phyloP scores from a whole-genome alignment of 1,140 invertebrate genomes.

The Drosophila kurseongensis region DNA sequence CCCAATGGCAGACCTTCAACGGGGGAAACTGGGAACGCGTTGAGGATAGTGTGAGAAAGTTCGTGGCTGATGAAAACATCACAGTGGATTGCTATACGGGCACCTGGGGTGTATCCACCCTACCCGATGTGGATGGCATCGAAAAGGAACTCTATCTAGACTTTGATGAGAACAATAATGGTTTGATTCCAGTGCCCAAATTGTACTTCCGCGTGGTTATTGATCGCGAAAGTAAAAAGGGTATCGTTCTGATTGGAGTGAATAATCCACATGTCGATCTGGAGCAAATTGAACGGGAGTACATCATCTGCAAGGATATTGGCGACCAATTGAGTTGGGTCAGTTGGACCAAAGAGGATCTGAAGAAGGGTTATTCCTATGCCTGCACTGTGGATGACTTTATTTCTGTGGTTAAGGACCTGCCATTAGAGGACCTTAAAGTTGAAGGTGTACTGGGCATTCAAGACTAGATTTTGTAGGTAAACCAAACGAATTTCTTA shows the following conservation, averaged over 20 bases:
- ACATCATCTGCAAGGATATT: constrained; percentile 86
- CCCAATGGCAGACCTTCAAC: constrained; percentile 89
- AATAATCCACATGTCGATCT: constrained; percentile 86
- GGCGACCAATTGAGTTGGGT: constrained; percentile 85
- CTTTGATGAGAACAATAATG: constrained; percentile 81
- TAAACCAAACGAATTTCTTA: constrained; percentile 32
- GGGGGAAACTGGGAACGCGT: constrained; percentile 87
- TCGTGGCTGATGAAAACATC: constrained; percentile 69
- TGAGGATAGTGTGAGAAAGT: constrained; percentile 85
- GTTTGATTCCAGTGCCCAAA: constrained; percentile 86
- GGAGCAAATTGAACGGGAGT: constrained; percentile 74
- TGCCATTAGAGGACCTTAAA: constrained; percentile 65
- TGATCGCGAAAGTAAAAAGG: constrained; percentile 83
- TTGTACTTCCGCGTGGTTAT: constrained; percentile 87
- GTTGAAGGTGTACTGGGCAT: constrained; percentile 63
- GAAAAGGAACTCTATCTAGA: constrained; percentile 85
- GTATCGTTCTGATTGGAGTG: constrained; percentile 86
- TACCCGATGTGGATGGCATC: constrained; percentile 85
- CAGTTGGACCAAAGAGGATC: constrained; percentile 85
- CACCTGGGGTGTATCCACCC: constrained; percentile 85
- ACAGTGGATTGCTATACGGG: constrained; percentile 87
- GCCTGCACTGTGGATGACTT: constrained; percentile 88
- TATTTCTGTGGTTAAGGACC: constrained; percentile 85
- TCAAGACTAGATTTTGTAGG: background rate
- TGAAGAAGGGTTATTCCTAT: constrained; percentile 87